Percentiles rank a stretch among this genome's conserved stretches.
Conservation (phyloP, 2,113 vertebrate species). For the Agelaius tricolor region DNA sequence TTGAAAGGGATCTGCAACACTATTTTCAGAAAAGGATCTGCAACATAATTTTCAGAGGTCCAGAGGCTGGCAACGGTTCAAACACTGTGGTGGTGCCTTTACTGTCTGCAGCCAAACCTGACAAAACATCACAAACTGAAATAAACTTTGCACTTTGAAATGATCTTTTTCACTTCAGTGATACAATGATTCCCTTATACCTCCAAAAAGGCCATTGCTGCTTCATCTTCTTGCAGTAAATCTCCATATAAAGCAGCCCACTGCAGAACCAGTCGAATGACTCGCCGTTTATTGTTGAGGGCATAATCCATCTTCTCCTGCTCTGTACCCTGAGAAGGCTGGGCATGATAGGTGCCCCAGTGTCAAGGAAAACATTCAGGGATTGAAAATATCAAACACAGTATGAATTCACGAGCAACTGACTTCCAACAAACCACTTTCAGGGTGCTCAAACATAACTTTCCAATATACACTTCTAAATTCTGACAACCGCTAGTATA, state of each 20-base stretch:
- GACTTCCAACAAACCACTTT: not conserved
- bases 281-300: conserved; percentile 94
- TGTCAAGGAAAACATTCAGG: conserved; percentile 81
- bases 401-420: not conserved
- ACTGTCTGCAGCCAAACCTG: not conserved
- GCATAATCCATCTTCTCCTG: conserved; percentile 95
- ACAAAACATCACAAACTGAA: not conserved
- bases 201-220: conserved; percentile 88
- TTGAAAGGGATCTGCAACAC: not conserved
- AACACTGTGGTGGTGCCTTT: not conserved
- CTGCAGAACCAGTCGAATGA: conserved; percentile 89
- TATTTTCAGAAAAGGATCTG: not conserved
- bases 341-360: conserved; percentile 87
- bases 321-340: conserved; percentile 93
- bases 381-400: not conserved
- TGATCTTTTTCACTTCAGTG: not conserved
- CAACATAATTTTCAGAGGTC: not conserved
- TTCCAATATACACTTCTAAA: not conserved
- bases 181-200: conserved; percentile 60
- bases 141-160: not conserved
- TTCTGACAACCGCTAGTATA: not conserved
- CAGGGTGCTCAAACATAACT: not conserved
- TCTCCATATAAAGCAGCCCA: conserved; percentile 88
- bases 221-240: conserved; percentile 89
- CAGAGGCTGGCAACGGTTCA: not conserved